Evolutionary conservation across 2,888 invertebrate genomes (phyloP).

Genomic region (Therioaphis trifolii): DNA sequence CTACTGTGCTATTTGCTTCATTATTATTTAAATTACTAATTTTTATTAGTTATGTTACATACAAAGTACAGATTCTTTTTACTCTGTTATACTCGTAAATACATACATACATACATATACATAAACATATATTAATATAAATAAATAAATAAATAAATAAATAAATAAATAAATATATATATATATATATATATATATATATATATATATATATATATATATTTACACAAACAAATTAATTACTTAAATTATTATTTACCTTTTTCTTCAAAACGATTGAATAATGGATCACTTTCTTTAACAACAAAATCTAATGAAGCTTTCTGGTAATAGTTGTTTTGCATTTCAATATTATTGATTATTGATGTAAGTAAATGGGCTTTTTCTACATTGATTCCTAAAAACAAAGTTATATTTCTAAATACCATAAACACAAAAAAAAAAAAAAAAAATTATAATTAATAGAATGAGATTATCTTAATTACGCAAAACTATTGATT

Average conservation of each 20-base stretch:
- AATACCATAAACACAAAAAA: not conserved
- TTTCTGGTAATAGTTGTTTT: conserved; percentile 85
- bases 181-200: not conserved
- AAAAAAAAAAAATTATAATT: not conserved
- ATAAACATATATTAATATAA: not conserved
- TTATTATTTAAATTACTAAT: no score
- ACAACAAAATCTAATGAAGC: conserved; percentile 84
- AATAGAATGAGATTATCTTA: not conserved
- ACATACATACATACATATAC: not conserved
- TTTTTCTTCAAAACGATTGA: conserved; percentile 67
- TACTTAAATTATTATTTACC: conserved; percentile 32
- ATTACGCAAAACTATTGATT: not conserved
- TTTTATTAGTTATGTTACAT: no score
- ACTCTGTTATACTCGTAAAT: no score
- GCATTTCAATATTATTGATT: conserved; percentile 88
- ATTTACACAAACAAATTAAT: conserved; percentile 15
- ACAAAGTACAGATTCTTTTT: no score
- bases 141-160: not conserved
- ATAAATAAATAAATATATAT: not conserved
- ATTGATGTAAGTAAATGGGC: conserved; percentile 89
- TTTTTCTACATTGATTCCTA: conserved; percentile 84
- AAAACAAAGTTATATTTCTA: not conserved
- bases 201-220: not conserved
- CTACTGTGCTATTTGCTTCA: no score
- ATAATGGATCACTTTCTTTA: conserved; percentile 78